Evolutionary conservation across 2,888 invertebrate genomes (phyloP), one percentile per base, ranked within the genome.

Genomic region (Entomobrya proxima): DNA sequence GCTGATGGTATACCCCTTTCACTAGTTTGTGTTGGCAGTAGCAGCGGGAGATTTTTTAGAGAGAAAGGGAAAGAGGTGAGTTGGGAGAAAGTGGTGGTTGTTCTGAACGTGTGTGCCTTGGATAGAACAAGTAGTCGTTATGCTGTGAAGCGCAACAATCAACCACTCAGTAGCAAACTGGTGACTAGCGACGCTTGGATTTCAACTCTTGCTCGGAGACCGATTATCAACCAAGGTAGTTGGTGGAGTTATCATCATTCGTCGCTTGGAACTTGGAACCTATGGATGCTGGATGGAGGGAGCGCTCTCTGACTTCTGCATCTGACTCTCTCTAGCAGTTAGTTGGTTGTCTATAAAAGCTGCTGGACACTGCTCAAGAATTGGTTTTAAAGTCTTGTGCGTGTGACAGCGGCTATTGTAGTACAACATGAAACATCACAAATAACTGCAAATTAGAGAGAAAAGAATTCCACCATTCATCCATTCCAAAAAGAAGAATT

Each of bases 401-500:
- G 97, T 97, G 97, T 97, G 97, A 97, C 97, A 97, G 97, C 97
- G 97, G 97, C 97, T 97, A 97, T 97, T 96, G 96, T 96, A 95
- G 96, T 95, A 86, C 89, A 85, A 89, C 89, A 52, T 6, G 50
- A 55, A 64, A 18, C 88, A 87, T 24, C 88, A 4, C 18, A 15
- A 27, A 44, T 69, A 37, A 11, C 37, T 67, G 27, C 18, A 30
- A 47, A 15, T 15, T 5, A 7, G 30, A 30, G 7, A 15, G 58
- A n/a, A n/a, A n/a, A n/a, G n/a, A n/a, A 58, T 2, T 3, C 30
- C 32, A 1, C 4, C 58, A 32, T 32, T 13, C 52, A 18, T 52
- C 47, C 15, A n/a, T n/a, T n/a, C n/a, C n/a, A n/a, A n/a, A n/a
- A n/a, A n/a, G n/a, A n/a, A n/a, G n/a, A n/a, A n/a, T n/a, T n/a